A percentile compares a stretch with the other conserved stretches of the same genome.
Evolutionary conservation across 2,113 vertebrate genomes (phyloP).

Genomic region (Notothenia rossii): DNA sequence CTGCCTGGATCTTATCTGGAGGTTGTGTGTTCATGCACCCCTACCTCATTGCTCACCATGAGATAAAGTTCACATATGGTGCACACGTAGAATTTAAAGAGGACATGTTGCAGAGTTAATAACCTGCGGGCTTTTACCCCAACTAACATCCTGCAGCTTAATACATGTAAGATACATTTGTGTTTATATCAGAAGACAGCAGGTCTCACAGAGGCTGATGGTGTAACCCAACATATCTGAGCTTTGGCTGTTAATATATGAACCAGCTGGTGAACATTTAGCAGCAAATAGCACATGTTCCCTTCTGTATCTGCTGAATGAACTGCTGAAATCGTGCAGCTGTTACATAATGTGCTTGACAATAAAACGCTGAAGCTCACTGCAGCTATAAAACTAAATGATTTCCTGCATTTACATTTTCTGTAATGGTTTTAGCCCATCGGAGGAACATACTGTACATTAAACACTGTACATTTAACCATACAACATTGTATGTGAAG

Average conservation of each 20-base stretch:
- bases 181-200: too few species aligned
- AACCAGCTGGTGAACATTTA: too few species aligned
- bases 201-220: too few species aligned
- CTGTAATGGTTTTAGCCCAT: background rate
- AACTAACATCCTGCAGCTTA: too few species aligned
- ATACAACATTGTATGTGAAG: too few species aligned
- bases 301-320: background rate
- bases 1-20: conserved; percentile 29
- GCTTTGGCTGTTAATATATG: too few species aligned
- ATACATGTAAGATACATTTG: too few species aligned
- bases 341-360: background rate
- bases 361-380: background rate
- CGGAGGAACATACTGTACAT: background rate
- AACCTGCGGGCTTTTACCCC: background rate
- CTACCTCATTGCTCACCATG: too few species aligned
- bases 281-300: too few species aligned
- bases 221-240: too few species aligned
- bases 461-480: background rate
- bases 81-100: background rate
- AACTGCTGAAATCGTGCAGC: background rate
- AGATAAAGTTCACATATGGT: conserved; percentile 24
- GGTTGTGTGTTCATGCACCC: conserved; percentile 16
- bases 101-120: background rate
- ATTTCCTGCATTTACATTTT: too few species aligned
- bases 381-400: background rate